phyloP scores from a whole-genome alignment of 2,113 vertebrate species.

The Channa maculata region DNA sequence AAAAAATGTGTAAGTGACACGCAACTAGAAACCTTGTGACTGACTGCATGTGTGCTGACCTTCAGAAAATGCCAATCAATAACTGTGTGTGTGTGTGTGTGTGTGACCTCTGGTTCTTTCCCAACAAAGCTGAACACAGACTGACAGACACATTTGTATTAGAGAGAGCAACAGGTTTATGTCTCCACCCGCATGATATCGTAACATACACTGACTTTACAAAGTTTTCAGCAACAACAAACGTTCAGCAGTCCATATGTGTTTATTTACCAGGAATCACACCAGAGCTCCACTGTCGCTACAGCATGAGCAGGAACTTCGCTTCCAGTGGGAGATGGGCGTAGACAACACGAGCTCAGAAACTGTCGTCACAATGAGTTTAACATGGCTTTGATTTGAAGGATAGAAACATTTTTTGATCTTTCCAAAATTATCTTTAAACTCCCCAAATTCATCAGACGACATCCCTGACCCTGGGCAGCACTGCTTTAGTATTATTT shows the following conservation, averaged over 20 bases:
- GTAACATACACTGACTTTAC: too few species aligned
- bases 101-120: too few species aligned
- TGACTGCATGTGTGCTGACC: constrained; percentile 10
- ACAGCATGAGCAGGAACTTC: constrained; percentile 80
- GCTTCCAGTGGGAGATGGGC: constrained; percentile 93
- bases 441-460: too few species aligned
- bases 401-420: not conserved
- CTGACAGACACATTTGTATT: too few species aligned
- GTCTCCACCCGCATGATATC: too few species aligned
- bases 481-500: too few species aligned
- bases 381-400: not conserved
- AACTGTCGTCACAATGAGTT: too few species aligned
- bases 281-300: constrained; percentile 76
- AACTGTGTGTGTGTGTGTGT: not conserved
- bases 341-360: constrained; percentile 51
- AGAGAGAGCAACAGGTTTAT: too few species aligned
- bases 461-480: not conserved
- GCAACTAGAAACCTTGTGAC: not conserved
- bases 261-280: constrained; percentile 24
- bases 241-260: too few species aligned
- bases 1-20: not conserved
- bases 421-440: not conserved
- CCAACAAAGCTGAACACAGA: too few species aligned
- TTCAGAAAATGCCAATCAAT: not conserved
- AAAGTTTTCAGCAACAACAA: too few species aligned